phyloP scores from a whole-genome alignment of 2,888 invertebrate genomes.

The Gandaritis pyraliata region DNA sequence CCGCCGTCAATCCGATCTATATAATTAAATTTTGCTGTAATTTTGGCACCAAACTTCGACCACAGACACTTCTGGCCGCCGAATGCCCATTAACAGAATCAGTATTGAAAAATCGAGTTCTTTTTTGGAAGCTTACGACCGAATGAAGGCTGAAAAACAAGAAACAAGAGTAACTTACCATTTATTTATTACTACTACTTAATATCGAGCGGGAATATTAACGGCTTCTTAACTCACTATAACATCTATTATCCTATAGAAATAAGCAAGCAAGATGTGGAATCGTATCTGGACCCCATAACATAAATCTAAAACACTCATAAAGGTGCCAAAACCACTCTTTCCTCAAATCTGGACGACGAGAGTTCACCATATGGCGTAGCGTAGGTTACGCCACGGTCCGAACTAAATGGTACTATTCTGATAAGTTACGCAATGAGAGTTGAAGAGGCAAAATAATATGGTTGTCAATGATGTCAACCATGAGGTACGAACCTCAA shows the following conservation, averaged over 20 bases:
- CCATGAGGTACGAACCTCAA: neutral
- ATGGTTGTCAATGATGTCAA: neutral
- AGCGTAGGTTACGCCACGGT: conserved; percentile 12
- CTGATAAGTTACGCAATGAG: conserved; percentile 17
- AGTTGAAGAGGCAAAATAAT: conserved; percentile 1
- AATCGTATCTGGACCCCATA: neutral
- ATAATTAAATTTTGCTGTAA: conserved; percentile 19
- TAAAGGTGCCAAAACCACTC: conserved; percentile 15
- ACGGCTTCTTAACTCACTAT: too few relatives aligned
- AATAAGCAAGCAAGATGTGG: too few relatives aligned
- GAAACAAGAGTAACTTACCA: neutral
- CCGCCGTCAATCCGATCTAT: conserved; percentile 4
- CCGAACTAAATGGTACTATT: conserved; percentile 17
- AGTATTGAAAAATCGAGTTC: conserved; percentile 17
- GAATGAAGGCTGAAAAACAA: neutral
- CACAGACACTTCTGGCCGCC: conserved; percentile 15
- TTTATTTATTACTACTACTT: too few relatives aligned
- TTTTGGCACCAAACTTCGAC: conserved; percentile 17
- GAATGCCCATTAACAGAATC: conserved; percentile 21
- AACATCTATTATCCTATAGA: too few relatives aligned
- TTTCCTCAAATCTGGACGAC: conserved; percentile 9
- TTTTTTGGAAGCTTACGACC: neutral
- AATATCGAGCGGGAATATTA: too few relatives aligned
- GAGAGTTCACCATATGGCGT: conserved; percentile 20
- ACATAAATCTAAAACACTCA: conserved; percentile 9